Conservation (phyloP, 2,888 invertebrate species). For the Heteromurus nitidus region DNA sequence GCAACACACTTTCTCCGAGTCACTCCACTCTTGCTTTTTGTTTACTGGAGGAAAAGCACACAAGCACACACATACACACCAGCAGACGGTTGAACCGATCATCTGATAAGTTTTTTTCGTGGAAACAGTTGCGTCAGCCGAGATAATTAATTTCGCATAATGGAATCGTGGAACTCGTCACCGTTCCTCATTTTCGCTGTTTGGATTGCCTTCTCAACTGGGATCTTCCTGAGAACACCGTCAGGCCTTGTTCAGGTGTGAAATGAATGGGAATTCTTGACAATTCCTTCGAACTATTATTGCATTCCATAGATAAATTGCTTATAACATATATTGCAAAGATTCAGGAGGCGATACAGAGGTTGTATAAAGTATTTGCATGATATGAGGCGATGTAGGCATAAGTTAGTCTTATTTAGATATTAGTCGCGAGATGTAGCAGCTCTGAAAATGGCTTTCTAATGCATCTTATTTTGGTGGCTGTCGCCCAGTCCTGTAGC, state of each 20-base stretch:
- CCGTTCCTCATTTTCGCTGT: slow-evolving; percentile 49
- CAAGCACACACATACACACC: not conserved
- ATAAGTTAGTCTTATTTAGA: not conserved
- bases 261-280: not conserved
- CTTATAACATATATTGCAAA: no score
- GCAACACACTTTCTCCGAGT: no score
- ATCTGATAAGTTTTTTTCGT: no score
- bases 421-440: not conserved
- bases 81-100: not conserved
- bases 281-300: not conserved
- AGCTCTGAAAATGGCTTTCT: no score
- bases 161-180: slow-evolving; percentile 19
- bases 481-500: no score
- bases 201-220: slow-evolving; percentile 56
- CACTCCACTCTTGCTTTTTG: no score
- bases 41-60: not conserved
- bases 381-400: not conserved
- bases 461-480: no score
- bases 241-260: slow-evolving; percentile 42
- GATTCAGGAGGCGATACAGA: no score
- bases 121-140: not conserved
- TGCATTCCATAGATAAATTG: no score
- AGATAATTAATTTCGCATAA: slow-evolving; percentile 2
- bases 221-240: slow-evolving; percentile 31
- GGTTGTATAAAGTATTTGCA: not conserved